phyloP scores from a whole-genome alignment of 2,113 vertebrate species.

The Caloenas nicobarica region DNA sequence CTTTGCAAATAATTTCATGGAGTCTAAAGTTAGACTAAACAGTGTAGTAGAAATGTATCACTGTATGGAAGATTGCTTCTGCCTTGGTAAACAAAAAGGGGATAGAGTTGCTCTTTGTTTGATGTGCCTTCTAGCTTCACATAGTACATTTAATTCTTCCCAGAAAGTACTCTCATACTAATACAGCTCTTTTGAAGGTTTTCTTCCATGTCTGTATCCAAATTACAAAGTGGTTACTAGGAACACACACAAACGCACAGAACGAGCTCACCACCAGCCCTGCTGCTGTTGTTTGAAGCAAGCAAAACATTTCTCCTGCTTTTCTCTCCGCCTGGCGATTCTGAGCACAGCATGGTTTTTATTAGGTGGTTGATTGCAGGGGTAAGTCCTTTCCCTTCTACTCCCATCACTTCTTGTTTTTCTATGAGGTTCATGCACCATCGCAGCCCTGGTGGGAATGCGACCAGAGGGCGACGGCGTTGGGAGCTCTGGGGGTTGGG shows the following conservation, averaged over 20 bases:
- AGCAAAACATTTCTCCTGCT: not conserved
- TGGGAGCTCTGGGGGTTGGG: not conserved
- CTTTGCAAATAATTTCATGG: slow-evolving; percentile 72
- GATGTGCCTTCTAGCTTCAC: not conserved
- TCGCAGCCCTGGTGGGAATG: not conserved
- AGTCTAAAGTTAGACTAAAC: slow-evolving; percentile 75
- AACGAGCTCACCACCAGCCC: not conserved
- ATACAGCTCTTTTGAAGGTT: not conserved
- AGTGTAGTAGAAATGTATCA: slow-evolving; percentile 48
- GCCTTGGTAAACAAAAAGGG: slow-evolving; percentile 32
- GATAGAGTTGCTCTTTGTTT: slow-evolving; percentile 24
- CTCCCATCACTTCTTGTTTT: not conserved
- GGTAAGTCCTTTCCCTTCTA: not conserved
- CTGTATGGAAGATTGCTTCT: slow-evolving; percentile 28
- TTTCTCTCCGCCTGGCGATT: not conserved
- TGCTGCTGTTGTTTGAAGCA: slow-evolving; percentile 24
- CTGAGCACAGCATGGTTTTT: slow-evolving; percentile 55
- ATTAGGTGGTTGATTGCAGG: slow-evolving; percentile 36
- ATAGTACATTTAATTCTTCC: slow-evolving; percentile 43
- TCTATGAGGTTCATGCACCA: not conserved
- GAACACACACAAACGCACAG: not conserved
- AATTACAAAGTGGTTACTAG: not conserved
- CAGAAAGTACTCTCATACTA: not conserved
- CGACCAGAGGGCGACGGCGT: not conserved
- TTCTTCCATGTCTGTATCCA: not conserved